A percentile compares a stretch with the other conserved stretches of the same genome.
Conservation (phyloP, 2,113 vertebrate genomes). For the Hippocampus guttulatus region DNA sequence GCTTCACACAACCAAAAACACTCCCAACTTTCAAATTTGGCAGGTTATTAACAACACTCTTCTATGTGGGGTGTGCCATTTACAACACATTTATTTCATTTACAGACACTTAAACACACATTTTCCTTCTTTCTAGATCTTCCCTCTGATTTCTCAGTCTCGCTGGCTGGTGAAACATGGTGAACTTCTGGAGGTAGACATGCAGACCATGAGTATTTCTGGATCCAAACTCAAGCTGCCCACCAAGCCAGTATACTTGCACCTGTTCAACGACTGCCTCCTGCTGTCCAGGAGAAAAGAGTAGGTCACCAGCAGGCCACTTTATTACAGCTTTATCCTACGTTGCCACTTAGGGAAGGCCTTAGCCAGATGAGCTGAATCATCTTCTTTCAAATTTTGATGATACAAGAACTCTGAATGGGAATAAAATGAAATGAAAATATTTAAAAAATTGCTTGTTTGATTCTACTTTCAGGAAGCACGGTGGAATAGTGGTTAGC, state of each 20-base stretch:
- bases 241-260: constrained; percentile 82
- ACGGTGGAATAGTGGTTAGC: too few relatives aligned
- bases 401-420: background rate
- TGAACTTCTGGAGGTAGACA: constrained; percentile 84
- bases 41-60: too few relatives aligned
- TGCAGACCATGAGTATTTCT: constrained; percentile 75
- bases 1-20: too few relatives aligned
- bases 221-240: constrained; percentile 84
- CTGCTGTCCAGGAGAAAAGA: constrained; percentile 84
- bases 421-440: background rate
- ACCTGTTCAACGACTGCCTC: constrained; percentile 88
- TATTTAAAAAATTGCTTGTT: background rate
- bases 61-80: background rate
- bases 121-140: constrained; percentile 70
- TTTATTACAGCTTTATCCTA: background rate
- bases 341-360: background rate
- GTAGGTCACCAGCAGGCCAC: constrained; percentile 65
- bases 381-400: background rate
- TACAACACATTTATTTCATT: background rate
- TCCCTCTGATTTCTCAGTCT: constrained; percentile 88
- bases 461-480: background rate
- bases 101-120: background rate
- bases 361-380: too few relatives aligned
- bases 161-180: constrained; percentile 90
- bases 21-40: too few relatives aligned